A percentile compares a stretch with the other conserved stretches of the same genome.
phyloP scores from a whole-genome alignment of 2,113 vertebrate species.

The Tetrao urogallus region DNA sequence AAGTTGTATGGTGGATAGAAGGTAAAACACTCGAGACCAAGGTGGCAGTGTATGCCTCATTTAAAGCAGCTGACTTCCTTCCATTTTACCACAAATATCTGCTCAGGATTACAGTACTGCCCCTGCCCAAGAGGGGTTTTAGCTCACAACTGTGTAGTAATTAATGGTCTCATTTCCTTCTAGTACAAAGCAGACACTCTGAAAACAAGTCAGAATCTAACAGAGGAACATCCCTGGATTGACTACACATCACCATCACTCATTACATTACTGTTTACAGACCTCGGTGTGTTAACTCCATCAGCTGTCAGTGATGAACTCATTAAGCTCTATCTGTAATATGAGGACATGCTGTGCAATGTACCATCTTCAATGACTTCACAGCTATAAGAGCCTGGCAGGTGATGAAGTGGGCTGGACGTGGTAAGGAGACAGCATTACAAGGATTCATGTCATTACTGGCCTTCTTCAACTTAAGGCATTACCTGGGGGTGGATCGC shows the following conservation, averaged over 20 bases:
- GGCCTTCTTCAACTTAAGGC: neutral
- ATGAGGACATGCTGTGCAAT: neutral
- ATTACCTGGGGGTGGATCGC: neutral
- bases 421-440: rapidly evolving
- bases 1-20: neutral
- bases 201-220: conserved; percentile 81
- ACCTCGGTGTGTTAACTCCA: conserved; percentile 94
- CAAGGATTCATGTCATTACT: neutral
- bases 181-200: conserved; percentile 96
- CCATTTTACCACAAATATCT: conserved; percentile 7
- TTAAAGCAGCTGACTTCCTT: neutral
- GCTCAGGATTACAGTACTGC: rapidly evolving
- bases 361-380: neutral
- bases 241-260: conserved; percentile 96
- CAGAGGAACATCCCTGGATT: conserved; percentile 90
- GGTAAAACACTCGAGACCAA: neutral
- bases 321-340: conserved; percentile 95
- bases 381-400: neutral
- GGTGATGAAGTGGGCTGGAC: neutral
- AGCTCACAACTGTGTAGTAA: neutral
- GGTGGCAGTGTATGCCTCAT: neutral
- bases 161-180: neutral
- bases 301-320: conserved; percentile 97
- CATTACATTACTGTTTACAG: conserved; percentile 95
- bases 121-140: neutral